Evolutionary conservation across 2,888 invertebrate species (phyloP).

Genomic region (Notocelia uddmanniana): DNA sequence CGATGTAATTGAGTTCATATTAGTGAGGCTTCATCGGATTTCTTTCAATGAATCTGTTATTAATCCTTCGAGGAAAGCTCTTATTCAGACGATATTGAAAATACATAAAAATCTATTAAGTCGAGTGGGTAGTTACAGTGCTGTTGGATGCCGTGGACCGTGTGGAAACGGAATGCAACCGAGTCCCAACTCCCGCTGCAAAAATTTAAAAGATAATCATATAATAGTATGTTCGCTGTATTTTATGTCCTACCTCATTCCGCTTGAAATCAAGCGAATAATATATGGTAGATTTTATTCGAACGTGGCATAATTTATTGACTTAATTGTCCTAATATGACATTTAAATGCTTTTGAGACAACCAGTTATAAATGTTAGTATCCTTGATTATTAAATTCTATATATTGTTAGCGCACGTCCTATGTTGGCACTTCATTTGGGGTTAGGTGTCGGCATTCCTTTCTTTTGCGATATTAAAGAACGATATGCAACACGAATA

Average conservation of each 20-base stretch:
- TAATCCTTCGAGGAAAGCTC: not conserved
- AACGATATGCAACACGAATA: no score
- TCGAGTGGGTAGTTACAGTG: not conserved
- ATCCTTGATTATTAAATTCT: no score
- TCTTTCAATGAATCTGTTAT: conserved; percentile 2
- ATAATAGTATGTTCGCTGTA: no score
- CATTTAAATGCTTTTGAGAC: no score
- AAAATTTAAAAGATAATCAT: not conserved
- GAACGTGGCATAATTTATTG: no score
- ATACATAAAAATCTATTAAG: conserved; percentile 8
- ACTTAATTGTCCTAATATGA: no score
- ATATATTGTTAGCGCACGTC: no score
- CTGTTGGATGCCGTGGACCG: not conserved
- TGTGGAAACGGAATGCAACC: conserved; percentile 7
- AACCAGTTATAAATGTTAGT: no score
- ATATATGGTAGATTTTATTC: not conserved
- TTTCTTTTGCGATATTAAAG: no score
- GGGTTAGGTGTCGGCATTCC: no score
- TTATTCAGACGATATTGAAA: not conserved
- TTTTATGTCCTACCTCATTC: not conserved
- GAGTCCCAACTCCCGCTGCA: not conserved
- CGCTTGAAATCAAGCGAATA: not conserved
- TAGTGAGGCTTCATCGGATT: conserved; percentile 2
- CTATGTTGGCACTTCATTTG: no score
- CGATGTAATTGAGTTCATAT: not conserved